phyloP scores from a whole-genome alignment of 2,797 vertebrate species.

The Rhincodon typus region DNA sequence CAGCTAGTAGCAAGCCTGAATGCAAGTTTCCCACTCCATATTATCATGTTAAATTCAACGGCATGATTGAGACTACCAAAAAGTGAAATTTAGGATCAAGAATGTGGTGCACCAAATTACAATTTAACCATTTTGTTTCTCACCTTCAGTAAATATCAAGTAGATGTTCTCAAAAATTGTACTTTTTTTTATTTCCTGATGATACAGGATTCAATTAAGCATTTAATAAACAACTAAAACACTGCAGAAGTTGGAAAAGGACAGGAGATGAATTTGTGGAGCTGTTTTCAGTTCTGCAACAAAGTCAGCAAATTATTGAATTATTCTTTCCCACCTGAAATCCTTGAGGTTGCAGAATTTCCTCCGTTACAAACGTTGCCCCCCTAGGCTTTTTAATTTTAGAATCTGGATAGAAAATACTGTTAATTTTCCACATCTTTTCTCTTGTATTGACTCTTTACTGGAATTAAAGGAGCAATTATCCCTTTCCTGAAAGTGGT shows the following conservation, averaged over 20 bases:
- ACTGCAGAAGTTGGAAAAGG: neutral
- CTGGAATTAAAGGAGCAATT: neutral
- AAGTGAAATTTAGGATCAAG: neutral
- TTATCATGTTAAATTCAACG: neutral
- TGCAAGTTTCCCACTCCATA: neutral
- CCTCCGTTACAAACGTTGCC: neutral
- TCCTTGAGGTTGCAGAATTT: neutral
- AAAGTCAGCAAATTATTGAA: neutral
- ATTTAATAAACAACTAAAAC: neutral
- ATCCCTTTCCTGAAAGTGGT: too few relatives aligned
- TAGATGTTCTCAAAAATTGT: neutral
- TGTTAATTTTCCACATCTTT: neutral
- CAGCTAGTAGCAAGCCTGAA: neutral
- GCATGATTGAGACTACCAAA: neutral
- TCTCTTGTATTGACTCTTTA: neutral
- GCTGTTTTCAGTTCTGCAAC: neutral
- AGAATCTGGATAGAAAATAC: neutral
- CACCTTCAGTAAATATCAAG: neutral
- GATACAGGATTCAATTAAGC: too few relatives aligned
- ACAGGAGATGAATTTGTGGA: neutral
- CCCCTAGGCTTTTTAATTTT: neutral
- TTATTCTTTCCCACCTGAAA: neutral
- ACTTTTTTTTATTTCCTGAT: neutral
- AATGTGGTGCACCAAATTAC: neutral
- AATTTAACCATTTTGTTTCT: neutral